Evolutionary conservation across 1,140 invertebrate species (phyloP), one percentile per base, ranked within the genome.

Genomic region (Hylyphantes graminicola): DNA sequence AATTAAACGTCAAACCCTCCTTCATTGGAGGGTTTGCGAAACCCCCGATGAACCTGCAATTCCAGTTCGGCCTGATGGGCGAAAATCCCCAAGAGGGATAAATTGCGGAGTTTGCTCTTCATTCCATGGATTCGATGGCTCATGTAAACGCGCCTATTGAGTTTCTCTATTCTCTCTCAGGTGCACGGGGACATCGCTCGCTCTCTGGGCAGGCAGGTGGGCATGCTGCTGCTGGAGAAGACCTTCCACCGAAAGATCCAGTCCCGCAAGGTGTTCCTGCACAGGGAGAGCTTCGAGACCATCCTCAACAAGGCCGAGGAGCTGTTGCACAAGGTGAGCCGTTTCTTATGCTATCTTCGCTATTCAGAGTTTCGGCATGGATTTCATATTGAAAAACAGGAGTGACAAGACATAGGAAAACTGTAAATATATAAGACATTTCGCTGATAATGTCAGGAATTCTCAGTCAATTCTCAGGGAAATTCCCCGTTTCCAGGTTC

Each of bases 231-330:
- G 19, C 91, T 97, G 74, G 96, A 98, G 87, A 93, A 94, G 88
- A 96, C 89, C 86, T 97, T 97, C 89, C 94, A 96, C 89, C 93
- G 96, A 87, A 97, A 97, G 90, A 94, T 97, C 75, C 96, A 98
- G 90, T 95, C 96, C 1, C 92, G 95, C 86, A 97, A 97, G 91
- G 88, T 98, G 67, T 97, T 97, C 90, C 92, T 93, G 15, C 96
- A 97, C 90, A 92, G 96, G 79, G 96, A 98, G 88, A 94, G 94
- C 86, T 96, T 96, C 90, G 97, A 98, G 89, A 93, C 94, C 77
- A 94, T 97, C 84, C 92, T 98, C 61, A 92, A 92, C 70, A 97
- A 98, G 90, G 94, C 96, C 54, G 96, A 98, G 90, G 94, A 97
- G 87, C 95, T 97, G 89, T 90, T 98, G 63, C 93, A 92, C 86